Evolutionary conservation across 2,888 invertebrate genomes (phyloP), one percentile per base, ranked within the genome.

Genomic region (Lagria hirta): DNA sequence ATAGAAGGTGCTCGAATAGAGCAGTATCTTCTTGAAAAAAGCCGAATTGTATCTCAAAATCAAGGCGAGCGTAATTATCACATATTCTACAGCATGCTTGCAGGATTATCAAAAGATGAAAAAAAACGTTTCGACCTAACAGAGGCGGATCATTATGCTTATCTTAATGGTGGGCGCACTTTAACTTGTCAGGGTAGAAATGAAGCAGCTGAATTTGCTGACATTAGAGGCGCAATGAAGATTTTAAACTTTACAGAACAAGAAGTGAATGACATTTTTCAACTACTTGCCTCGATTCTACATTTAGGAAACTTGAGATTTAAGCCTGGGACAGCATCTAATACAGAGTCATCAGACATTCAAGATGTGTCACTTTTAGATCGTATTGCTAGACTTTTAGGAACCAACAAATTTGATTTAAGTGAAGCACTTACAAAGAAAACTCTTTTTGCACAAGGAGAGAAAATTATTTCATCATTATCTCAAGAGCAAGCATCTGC

Each of bases 1-100:
- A 96, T 98, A 52, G 90, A 93, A 73, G 95, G 95, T 0, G 96
- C 96, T 0, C 84, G 84, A 62, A 95, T 97, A 43, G 93, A 96
- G 53, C 95, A 96, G 66, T 98, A 97, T 73, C 75, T 98, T 26
- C 72, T 97, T 56, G 97, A 97, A 69, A 96, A 96, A 70, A 93
- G 94, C 1, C 78, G 96, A 21, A 88, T 96, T 43, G 93, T 95
- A 1, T 84, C 81, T n/a, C 91, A 92, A 72, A 91, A 85, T 55
- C 78, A 78, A 36, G 92, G 89, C 33, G 96, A 96, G 70, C 79
- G 95, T 54, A 98, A 97, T 70, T 97, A 96, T 70, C 96, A 96
- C 68, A 88, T 96, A 50, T 97, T 97, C 73, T 96, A 96, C 70
- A 84, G 92, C 54, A 80, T 97, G 70, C 73, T 97, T 43, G 84